A percentile compares a stretch with the other conserved stretches of the same genome.
Conservation (phyloP, 2,797 vertebrate genomes). For the Pipistrellus nathusii region DNA sequence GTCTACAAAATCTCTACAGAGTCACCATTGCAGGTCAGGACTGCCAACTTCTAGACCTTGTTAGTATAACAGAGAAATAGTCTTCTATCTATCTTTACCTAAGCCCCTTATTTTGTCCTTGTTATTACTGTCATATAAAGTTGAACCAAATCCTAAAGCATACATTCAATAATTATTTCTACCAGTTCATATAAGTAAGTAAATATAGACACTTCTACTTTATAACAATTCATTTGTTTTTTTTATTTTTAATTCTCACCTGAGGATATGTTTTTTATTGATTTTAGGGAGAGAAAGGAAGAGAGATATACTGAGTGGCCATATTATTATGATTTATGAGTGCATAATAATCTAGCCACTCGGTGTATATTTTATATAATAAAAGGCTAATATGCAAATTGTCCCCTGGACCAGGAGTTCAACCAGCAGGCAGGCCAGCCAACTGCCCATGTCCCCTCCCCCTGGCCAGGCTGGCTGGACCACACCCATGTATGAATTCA, state of each 20-base stretch:
- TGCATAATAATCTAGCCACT: no score
- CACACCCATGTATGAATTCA: no score
- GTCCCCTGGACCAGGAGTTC: no score
- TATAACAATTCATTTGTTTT: neutral
- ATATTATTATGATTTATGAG: no score
- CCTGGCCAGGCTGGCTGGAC: no score
- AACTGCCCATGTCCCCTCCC: no score
- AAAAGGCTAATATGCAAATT: no score
- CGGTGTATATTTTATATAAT: no score
- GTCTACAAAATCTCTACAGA: neutral
- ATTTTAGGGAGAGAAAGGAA: neutral
- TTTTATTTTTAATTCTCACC: neutral
- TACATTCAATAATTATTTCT: neutral
- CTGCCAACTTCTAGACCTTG: neutral
- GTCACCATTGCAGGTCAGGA: neutral
- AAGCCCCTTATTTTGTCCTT: neutral
- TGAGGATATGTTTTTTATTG: neutral
- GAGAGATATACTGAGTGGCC: no score
- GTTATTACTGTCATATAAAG: neutral
- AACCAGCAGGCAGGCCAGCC: no score
- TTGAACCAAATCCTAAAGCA: slow-evolving; percentile 19
- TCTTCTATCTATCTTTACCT: slow-evolving; percentile 23
- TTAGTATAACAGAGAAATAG: neutral
- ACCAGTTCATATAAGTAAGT: slow-evolving; percentile 14
- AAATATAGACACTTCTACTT: neutral